Evolutionary conservation across 2,113 vertebrate species (phyloP), one percentile per base, ranked within the genome.

Genomic region (Brienomyrus longianalis): DNA sequence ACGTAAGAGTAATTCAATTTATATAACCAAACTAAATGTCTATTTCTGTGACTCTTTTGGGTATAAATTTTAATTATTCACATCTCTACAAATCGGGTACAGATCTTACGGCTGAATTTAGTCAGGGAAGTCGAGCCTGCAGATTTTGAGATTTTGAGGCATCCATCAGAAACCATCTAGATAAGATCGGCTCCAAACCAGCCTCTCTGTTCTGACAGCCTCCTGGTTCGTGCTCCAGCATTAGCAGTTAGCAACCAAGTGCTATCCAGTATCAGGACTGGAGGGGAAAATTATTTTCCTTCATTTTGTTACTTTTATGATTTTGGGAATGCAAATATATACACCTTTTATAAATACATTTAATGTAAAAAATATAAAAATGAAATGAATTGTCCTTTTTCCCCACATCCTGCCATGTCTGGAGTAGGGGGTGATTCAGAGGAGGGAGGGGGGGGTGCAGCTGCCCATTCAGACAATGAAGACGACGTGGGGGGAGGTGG

Each of bases 1-100:
- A 94, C 94, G 91, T 92, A 93, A 88, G 93, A 94, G 92, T 90
- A 92, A 93, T 91, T 93, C 89, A 92, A 95, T 91, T 93, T 89
- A 92, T 95, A 92, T 91, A 94, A 87, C 93, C 91, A 91, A 95
- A 94, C 93, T 92, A 88, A 91, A 91, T 92, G 48, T 93, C 92
- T 94, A 94, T 94, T 90, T 92, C 92, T 92, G 90, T 92, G 92
- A 93, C 85, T 90, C 91, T 92, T 93, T 92, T 87, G 91, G 93
- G 92, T 86, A 90, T 45, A 85, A 90, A 87, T 88, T 89, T 91
- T 90, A 86, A 88, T 77, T 89, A 86, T 52, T 93, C 92, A 77
- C 90, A 86, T 50, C 62, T 70, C 88, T 92, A 93, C 90, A 94
- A 91, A 92, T 89, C 52, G 19, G n/a, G 39, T 31, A 35, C 11